These are phyloP conservation scores for Pecten maximus DNA, from an alignment of 2,888 invertebrate species.

Conservation along the genomic window DNA sequence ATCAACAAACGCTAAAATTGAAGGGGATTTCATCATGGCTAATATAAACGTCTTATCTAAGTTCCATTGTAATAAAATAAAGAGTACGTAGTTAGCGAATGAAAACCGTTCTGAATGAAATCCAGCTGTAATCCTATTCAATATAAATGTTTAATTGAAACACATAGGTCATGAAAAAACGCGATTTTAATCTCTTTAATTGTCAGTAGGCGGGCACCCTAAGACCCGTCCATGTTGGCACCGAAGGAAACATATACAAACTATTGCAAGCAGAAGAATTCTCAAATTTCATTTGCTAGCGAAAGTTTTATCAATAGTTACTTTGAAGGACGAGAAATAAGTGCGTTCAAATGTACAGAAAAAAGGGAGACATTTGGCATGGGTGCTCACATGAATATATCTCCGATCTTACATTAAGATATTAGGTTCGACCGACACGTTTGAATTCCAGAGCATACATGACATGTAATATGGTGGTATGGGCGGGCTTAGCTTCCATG, in stretches of 20 bases:
- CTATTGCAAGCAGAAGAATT: neutral
- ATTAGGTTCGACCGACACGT: neutral
- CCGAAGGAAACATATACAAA: neutral
- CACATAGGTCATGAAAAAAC: neutral
- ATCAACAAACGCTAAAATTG: too few relatives aligned
- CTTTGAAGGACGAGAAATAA: neutral
- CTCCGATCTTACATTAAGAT: neutral
- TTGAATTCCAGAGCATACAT: neutral
- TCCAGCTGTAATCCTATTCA: neutral
- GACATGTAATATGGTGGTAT: neutral
- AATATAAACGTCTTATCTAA: too few relatives aligned
- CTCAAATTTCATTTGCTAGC: constrained; percentile 5
- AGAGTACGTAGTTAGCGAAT: too few relatives aligned
- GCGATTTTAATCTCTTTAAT: neutral
- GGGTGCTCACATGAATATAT: neutral
- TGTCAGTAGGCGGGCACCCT: neutral
- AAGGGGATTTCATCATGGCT: too few relatives aligned
- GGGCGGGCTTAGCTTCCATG: neutral
- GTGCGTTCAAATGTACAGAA: neutral
- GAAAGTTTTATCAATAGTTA: neutral
- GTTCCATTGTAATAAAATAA: too few relatives aligned
- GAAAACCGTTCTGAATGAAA: too few relatives aligned
- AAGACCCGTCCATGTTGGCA: neutral
- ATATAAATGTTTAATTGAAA: neutral
- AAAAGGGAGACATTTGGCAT: constrained; percentile 17